Evolutionary conservation across 2,797 vertebrate genomes (phyloP).

Genomic region (Sphaeramia orbicularis): DNA sequence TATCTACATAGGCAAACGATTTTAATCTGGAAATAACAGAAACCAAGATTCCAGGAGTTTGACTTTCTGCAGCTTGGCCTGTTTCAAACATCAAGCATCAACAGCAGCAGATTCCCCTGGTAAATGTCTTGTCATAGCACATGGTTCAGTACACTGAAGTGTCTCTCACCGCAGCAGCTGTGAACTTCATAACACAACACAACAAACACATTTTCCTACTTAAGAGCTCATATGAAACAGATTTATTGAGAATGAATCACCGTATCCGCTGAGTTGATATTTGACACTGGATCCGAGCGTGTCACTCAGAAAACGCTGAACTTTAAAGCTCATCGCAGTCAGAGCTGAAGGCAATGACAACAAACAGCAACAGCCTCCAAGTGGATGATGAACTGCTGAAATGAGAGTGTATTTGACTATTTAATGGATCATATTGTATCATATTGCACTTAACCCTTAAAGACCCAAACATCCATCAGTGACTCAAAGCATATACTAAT

Average conservation of each 20-base stretch:
- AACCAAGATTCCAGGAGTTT: background rate
- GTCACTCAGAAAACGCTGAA: slow-evolving; percentile 20
- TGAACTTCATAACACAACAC: slow-evolving; percentile 4
- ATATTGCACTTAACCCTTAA: too few species aligned
- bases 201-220: slow-evolving; percentile 57
- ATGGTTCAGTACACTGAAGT: background rate
- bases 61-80: background rate
- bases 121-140: slow-evolving; percentile 6
- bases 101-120: background rate
- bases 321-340: slow-evolving; percentile 46
- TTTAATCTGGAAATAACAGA: too few species aligned
- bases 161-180: slow-evolving; percentile 11
- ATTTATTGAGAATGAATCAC: slow-evolving; percentile 15
- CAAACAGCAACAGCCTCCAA: slow-evolving; percentile 36
- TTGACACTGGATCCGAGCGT: slow-evolving; percentile 41
- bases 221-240: slow-evolving; percentile 35
- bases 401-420: slow-evolving; percentile 14
- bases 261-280: slow-evolving; percentile 3
- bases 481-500: too few species aligned
- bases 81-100: background rate
- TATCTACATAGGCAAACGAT: too few species aligned
- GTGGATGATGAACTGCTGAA: slow-evolving; percentile 41
- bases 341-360: slow-evolving; percentile 32
- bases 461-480: too few species aligned
- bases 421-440: background rate